These are phyloP conservation scores for Aspidoscelis tigris DNA, from an alignment of 2,113 vertebrate species.

Conservation along the genomic window DNA sequence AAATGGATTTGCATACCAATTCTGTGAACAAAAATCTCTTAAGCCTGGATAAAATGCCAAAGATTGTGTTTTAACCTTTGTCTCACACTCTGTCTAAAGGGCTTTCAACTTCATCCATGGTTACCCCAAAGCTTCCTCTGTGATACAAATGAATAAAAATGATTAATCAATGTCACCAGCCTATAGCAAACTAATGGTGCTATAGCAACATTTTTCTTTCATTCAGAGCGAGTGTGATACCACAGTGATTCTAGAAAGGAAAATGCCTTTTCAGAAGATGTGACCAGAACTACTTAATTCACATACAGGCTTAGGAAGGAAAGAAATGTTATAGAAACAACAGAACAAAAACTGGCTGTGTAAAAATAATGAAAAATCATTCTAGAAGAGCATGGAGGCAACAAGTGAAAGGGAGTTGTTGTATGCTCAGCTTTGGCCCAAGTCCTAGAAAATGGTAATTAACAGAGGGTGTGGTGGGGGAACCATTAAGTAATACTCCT, in stretches of 20 bases:
- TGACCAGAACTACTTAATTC: conserved; percentile 35
- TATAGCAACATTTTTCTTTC: conserved; percentile 30
- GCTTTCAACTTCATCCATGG: conserved; percentile 12
- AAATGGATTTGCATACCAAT: conserved; percentile 8
- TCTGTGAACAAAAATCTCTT: not conserved
- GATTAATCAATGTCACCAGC: conserved; percentile 7
- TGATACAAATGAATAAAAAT: conserved; percentile 41
- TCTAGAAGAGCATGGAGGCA: not conserved
- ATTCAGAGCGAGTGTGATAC: conserved; percentile 24
- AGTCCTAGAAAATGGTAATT: not conserved
- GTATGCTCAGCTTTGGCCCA: not conserved
- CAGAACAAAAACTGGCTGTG: conserved; percentile 3
- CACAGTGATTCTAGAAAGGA: conserved; percentile 1
- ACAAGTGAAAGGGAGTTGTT: not conserved
- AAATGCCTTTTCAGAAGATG: conserved; percentile 28
- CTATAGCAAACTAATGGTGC: conserved; percentile 12
- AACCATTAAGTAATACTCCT: not conserved
- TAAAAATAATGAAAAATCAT: conserved; percentile 20
- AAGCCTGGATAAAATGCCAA: not conserved
- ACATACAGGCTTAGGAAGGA: not conserved
- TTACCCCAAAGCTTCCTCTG: not conserved
- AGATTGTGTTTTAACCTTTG: not conserved
- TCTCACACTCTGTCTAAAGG: conserved; percentile 1
- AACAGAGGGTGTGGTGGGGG: no score
- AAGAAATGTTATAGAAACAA: not conserved